These are phyloP conservation scores for Macrophya annulata DNA, from an alignment of 2,888 invertebrate species.

Conservation along the genomic window DNA sequence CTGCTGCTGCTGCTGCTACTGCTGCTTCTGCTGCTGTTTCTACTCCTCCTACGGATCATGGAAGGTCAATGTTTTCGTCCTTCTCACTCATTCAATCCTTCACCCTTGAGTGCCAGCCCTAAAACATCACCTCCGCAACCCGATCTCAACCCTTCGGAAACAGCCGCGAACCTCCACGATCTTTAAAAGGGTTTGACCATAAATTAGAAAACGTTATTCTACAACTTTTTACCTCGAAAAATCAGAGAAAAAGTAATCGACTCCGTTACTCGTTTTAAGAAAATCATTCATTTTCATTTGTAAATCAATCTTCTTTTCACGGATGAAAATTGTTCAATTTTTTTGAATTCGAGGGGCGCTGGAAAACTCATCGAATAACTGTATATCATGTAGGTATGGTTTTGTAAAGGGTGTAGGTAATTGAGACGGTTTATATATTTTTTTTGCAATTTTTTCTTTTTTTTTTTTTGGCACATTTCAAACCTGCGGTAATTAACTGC, in stretches of 20 bases:
- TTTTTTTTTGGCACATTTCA: background rate
- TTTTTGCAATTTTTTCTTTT: background rate
- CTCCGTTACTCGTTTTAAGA: background rate
- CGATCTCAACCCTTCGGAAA: background rate
- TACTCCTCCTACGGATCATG: background rate
- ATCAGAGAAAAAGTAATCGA: slow-evolving; percentile 22
- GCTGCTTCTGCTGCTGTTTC: background rate
- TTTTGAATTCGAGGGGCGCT: too few relatives aligned
- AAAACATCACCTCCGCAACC: slow-evolving; percentile 30
- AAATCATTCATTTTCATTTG: background rate
- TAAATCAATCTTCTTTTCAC: too few relatives aligned
- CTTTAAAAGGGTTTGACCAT: slow-evolving; percentile 36
- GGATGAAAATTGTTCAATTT: background rate
- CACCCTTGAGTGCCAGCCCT: slow-evolving; percentile 41
- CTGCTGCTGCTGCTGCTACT: background rate
- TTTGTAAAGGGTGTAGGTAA: background rate
- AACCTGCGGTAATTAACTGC: slow-evolving; percentile 33
- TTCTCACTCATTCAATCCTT: slow-evolving; percentile 30
- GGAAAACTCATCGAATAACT: background rate
- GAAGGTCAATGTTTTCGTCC: slow-evolving; percentile 42
- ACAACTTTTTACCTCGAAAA: background rate
- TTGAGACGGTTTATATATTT: background rate
- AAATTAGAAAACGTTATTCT: slow-evolving; percentile 45
- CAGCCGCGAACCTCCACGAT: slow-evolving; percentile 5
- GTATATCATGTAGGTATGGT: background rate